Evolutionary conservation across 2,113 vertebrate species (phyloP), one percentile per base, ranked within the genome.

Genomic region (Eurystomus gularis): DNA sequence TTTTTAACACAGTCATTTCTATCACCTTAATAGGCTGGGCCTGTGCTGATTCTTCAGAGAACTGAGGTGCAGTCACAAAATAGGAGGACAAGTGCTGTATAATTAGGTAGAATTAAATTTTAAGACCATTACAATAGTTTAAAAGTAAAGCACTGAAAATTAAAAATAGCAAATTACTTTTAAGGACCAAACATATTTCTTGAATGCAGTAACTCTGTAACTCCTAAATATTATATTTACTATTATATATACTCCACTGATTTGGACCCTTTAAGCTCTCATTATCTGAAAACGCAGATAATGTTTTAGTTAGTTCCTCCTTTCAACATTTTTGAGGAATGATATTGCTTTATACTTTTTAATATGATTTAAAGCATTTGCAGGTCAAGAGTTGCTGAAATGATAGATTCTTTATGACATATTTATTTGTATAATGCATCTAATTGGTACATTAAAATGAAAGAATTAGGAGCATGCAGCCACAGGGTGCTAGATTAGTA

Each of bases 341-440:
- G 55, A 91, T 73, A 78, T 17, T 54, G 11, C 2, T 31, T 87
- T 29, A 5, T 57, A 61, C 62, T 86, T 91, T 93, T 95, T 68
- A 70, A 84, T 86, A 42, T 42, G 20, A 96, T 97, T 93, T 93
- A 83, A 96, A 93, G 39, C 33, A 70, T 88, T 95, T 87, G 3
- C 18, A 91, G 82, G 81, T 95, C 87, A 97, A 75, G 29, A 31
- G 66, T 91, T 96, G 65, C 91, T 96, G 70, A 97, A 96, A 92
- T 37, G 35, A 92, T 48, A 95, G 69, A 82, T 96, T 73, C 68
- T 94, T 94, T 79, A 92, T 78, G 71, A 77, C 42, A 46, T 92
- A 92, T 97, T 96, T 98, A 96, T 96, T 97, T 96, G 42, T 95
- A 89, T 96, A 96, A 97, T 94, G 92, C 42, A 18, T 57, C 80